Evolutionary conservation across 2,888 invertebrate genomes (phyloP).

Genomic region (Phytoseiulus persimilis): DNA sequence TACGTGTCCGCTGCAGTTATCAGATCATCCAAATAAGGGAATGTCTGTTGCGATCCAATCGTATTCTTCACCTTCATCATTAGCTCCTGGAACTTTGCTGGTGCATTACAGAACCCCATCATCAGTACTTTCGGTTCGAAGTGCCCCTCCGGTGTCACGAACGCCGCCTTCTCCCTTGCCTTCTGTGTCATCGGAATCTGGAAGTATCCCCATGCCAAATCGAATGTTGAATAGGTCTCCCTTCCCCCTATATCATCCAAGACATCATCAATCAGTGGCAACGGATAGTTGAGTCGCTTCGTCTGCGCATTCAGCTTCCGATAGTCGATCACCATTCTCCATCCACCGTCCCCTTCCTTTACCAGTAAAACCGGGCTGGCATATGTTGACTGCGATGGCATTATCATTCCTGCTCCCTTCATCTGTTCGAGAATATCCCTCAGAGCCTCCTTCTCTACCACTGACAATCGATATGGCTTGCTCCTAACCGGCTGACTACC

Average conservation of each 20-base stretch:
- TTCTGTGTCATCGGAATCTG: background rate
- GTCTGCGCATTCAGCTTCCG: background rate
- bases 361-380: background rate
- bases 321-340: background rate
- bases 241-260: background rate
- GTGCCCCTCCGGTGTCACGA: background rate
- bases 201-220: background rate
- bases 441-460: no score
- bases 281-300: background rate
- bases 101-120: constrained; percentile 1
- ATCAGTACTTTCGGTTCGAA: constrained; percentile 7
- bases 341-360: background rate
- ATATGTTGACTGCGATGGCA: background rate
- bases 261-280: background rate
- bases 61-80: background rate
- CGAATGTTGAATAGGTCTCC: background rate
- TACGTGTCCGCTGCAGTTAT: background rate
- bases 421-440: no score
- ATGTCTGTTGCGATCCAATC: background rate
- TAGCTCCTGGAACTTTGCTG: background rate
- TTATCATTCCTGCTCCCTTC: no score
- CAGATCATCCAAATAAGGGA: background rate
- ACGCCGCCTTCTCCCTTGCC: background rate
- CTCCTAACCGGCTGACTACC: background rate
- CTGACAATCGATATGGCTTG: background rate